These are phyloP conservation scores for Caenorhabditis doughertyi DNA, from an alignment of 2,888 invertebrate species.

Conservation along the genomic window DNA sequence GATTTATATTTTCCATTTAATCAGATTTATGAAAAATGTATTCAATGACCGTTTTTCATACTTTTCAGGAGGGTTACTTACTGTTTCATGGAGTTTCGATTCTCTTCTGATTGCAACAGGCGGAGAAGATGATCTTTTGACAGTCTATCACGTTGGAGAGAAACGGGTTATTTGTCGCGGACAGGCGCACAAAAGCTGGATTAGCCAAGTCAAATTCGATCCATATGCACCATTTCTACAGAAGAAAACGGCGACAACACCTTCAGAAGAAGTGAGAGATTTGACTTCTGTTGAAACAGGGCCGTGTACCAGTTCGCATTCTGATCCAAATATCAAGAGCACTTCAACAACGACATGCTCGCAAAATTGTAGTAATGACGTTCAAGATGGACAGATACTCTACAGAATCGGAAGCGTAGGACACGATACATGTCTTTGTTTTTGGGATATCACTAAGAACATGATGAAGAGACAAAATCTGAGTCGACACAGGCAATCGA, in stretches of 20 bases:
- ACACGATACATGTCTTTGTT: conserved; percentile 96
- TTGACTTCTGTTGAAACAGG: not conserved
- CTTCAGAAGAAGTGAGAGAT: conserved; percentile 10
- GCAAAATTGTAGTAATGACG: not conserved
- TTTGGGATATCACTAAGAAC: conserved; percentile 98
- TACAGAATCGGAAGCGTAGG: conserved; percentile 85
- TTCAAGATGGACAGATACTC: conserved; percentile 8
- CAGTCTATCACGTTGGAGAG: conserved; percentile 95
- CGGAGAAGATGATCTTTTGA: conserved; percentile 98
- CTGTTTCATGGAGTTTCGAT: conserved; percentile 98
- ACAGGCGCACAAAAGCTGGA: conserved; percentile 98
- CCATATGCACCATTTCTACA: conserved; percentile 83
- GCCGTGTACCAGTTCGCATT: conserved; percentile 37
- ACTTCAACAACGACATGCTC: not conserved
- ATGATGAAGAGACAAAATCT: conserved; percentile 86
- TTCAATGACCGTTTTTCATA: too few relatives aligned
- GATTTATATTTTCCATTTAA: not conserved
- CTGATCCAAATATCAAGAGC: conserved; percentile 14
- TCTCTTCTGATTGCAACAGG: conserved; percentile 93
- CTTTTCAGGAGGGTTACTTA: conserved; percentile 88
- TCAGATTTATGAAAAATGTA: too few relatives aligned
- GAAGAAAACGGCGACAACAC: conserved; percentile 6
- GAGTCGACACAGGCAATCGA: conserved; percentile 76
- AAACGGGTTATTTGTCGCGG: conserved; percentile 90
- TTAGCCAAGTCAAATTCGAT: conserved; percentile 89